Evolutionary conservation across 2,797 vertebrate genomes (phyloP).

Genomic region (Pagetopsis macropterus): DNA sequence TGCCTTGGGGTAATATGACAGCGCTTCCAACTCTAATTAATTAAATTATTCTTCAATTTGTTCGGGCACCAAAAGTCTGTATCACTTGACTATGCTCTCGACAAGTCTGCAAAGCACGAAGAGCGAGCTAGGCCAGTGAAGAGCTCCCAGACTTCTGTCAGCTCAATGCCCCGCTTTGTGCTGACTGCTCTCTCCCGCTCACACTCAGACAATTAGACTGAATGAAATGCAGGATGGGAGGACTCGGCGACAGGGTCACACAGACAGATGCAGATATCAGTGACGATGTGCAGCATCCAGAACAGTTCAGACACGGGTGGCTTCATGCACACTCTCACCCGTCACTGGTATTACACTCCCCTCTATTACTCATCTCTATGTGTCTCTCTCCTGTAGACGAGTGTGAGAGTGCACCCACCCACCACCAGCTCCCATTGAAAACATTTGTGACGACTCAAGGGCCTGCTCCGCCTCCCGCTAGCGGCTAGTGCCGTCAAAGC

Average conservation of each 20-base stretch:
- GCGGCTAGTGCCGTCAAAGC: slow-evolving; percentile 56
- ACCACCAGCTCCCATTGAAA: slow-evolving; percentile 62
- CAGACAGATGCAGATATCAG: not conserved
- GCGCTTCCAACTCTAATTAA: not conserved
- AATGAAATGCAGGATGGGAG: slow-evolving; percentile 5
- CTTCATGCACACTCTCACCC: slow-evolving; percentile 12
- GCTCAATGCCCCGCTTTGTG: slow-evolving; percentile 38
- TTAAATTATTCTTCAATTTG: not conserved
- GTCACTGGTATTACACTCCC: not conserved
- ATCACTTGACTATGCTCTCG: not conserved
- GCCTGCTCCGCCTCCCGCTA: slow-evolving; percentile 58
- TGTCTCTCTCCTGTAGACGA: not conserved
- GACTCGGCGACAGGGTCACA: not conserved
- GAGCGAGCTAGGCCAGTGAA: slow-evolving; percentile 7
- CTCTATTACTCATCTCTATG: not conserved
- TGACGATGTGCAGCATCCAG: slow-evolving; percentile 5
- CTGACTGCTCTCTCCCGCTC: slow-evolving; percentile 23
- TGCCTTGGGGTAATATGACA: not conserved
- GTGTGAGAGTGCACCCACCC: slow-evolving; percentile 1
- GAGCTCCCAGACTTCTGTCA: slow-evolving; percentile 45
- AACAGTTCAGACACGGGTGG: slow-evolving; percentile 2
- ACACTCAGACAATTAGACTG: slow-evolving; percentile 20
- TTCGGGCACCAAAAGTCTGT: not conserved
- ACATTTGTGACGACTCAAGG: slow-evolving; percentile 58
- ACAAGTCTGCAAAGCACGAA: slow-evolving; percentile 32